Evolutionary conservation across 2,888 invertebrate genomes (phyloP), one percentile per base, ranked within the genome.

Genomic region (Dusona sp.): DNA sequence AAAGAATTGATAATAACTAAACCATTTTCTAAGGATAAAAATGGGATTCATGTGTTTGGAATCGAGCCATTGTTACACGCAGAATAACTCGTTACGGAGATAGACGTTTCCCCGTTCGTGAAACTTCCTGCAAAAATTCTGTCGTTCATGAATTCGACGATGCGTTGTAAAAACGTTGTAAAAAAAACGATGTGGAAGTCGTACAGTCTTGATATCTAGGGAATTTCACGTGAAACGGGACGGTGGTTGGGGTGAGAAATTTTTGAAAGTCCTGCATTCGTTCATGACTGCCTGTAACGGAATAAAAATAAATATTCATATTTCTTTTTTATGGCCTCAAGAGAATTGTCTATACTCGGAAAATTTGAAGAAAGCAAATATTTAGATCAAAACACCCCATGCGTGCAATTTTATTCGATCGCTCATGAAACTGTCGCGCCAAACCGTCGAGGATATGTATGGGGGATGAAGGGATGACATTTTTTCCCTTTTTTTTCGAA

Each of bases 81-180:
- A 42, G 42, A 25, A 65, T 65, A 36, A 33, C 33, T 70, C 70
- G 70, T 70, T 70, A 22, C 70, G 29, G 25, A 70, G 61, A 36
- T 38, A 54, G 22, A n/a, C 54, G 33, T 36, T n/a, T 22, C 22
- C 22, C 8, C 73, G 38, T n/a, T 54, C 33, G 36, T 73, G 54
- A 22, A 33, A 16, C 25, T 54, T 54, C n/a, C 54, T 54, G 51
- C 33, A 22, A 51, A 29, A 36, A 54, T 36, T 73, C 36, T 16
- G 7, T 67, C 67, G 22, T 51, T 29, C 67, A 36, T 33, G 67
- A 67, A 65, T 65, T 54, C 36, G 51, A 78, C 78, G 68, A 68
- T 29, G 19, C 22, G 54, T 33, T 33, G 51, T 65, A 78, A 65
- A 77, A 51, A 67, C n/a, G 54, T 54, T 73, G 54, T 78, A 36